A percentile compares a stretch with the other conserved stretches of the same genome.
Evolutionary conservation across 2,888 invertebrate species (phyloP).

Genomic region (Mantis religiosa): DNA sequence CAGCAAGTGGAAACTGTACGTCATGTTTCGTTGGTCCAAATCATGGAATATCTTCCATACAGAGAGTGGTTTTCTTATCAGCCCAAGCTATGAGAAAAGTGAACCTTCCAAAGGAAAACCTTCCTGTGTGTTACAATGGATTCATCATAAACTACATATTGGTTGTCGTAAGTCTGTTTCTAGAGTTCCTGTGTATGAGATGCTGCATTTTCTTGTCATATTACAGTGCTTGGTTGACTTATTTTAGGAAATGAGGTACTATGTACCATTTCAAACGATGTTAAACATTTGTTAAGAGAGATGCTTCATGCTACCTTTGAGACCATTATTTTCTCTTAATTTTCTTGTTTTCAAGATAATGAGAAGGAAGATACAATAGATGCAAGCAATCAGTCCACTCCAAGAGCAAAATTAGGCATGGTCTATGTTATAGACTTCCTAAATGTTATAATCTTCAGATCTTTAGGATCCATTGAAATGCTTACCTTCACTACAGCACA

Average conservation of each 20-base stretch:
- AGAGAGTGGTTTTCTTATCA: neutral
- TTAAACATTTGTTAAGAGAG: neutral
- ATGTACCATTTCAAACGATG: neutral
- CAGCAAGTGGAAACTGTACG: neutral
- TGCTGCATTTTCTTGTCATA: neutral
- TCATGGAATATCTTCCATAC: neutral
- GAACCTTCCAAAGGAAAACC: neutral
- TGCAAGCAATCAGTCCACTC: neutral
- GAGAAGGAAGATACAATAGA: neutral
- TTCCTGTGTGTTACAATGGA: neutral
- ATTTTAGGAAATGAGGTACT: too few species aligned
- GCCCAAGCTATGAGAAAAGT: neutral
- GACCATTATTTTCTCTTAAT: neutral
- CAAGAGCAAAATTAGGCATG: neutral
- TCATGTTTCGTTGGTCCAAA: neutral
- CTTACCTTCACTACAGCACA: neutral
- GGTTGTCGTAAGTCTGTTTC: neutral
- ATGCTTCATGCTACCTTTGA: neutral
- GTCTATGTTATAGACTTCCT: neutral
- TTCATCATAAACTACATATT: neutral
- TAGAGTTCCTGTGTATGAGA: neutral
- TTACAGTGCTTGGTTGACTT: neutral
- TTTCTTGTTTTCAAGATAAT: neutral
- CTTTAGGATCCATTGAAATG: neutral
- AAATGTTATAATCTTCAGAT: neutral